These are phyloP conservation scores for Zelleria hepariella DNA, from an alignment of 2,888 invertebrate genomes.

Conservation along the genomic window DNA sequence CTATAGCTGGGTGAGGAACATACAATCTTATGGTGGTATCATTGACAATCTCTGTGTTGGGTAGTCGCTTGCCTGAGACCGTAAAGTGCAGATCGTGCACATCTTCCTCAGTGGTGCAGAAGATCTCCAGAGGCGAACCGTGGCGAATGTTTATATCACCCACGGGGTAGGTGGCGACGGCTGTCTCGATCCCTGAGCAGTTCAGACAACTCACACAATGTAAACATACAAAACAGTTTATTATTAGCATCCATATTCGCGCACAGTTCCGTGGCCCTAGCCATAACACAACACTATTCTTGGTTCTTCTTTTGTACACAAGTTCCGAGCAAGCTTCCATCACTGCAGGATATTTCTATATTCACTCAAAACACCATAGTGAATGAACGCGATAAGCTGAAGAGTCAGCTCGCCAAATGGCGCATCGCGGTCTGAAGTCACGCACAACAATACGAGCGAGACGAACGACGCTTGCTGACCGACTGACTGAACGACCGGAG, in stretches of 20 bases:
- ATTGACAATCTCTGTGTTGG: conserved; percentile 67
- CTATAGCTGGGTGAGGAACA: conserved; percentile 66
- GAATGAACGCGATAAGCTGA: background rate
- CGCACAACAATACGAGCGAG: background rate
- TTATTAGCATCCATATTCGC: background rate
- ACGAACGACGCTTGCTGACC: background rate
- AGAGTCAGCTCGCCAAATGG: background rate
- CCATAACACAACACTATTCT: background rate
- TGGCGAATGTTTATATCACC: conserved; percentile 72
- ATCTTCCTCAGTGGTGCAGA: conserved; percentile 70
- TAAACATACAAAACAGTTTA: background rate
- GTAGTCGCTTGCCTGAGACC: background rate
- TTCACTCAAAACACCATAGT: background rate
- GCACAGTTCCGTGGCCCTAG: background rate
- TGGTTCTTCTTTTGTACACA: background rate
- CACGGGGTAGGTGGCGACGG: conserved; percentile 59
- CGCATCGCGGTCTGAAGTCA: background rate
- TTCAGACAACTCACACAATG: background rate
- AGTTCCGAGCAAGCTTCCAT: background rate
- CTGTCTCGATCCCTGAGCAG: conserved; percentile 20
- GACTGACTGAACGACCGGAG: background rate
- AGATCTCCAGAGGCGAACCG: conserved; percentile 75
- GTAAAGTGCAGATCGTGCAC: conserved; percentile 59
- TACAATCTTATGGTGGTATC: conserved; percentile 74
- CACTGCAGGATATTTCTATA: background rate